These are phyloP conservation scores for Agonopterix subpropinquella DNA, from an alignment of 2,888 invertebrate species.

Conservation along the genomic window DNA sequence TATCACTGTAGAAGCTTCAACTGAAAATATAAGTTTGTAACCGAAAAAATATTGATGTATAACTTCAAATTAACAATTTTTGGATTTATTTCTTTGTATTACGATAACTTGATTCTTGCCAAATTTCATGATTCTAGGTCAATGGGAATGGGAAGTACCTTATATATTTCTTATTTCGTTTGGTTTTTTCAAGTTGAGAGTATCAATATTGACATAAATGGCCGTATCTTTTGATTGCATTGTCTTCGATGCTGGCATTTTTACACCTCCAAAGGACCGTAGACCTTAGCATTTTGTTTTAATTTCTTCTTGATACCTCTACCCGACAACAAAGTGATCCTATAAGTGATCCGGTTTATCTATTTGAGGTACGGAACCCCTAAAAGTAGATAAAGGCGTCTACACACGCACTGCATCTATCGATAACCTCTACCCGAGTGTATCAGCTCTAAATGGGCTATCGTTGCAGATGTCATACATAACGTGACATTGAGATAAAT, in stretches of 20 bases:
- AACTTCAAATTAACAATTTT: too few relatives aligned
- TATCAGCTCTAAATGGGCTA: conserved; percentile 27
- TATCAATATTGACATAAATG: background rate
- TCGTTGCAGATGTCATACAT: conserved; percentile 32
- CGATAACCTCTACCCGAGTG: conserved; percentile 26
- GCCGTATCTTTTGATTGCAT: background rate
- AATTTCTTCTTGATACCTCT: too few relatives aligned
- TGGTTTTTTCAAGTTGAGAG: too few relatives aligned
- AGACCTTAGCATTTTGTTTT: background rate
- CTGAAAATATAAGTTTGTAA: too few relatives aligned
- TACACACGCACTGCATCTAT: conserved; percentile 19
- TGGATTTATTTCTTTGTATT: too few relatives aligned
- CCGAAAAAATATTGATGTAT: too few relatives aligned
- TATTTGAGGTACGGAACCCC: background rate
- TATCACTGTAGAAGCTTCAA: too few relatives aligned
- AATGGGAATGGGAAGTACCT: too few relatives aligned
- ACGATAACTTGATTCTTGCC: too few relatives aligned
- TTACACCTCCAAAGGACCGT: background rate
- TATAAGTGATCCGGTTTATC: background rate
- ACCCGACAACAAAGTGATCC: background rate
- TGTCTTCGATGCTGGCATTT: conserved; percentile 4
- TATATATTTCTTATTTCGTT: too few relatives aligned
- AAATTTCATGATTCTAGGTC: too few relatives aligned
- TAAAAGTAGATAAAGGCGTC: background rate
- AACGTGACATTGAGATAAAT: conserved; percentile 19